These are phyloP conservation scores for Ischnus inquisitorius DNA, from an alignment of 2,888 invertebrate genomes.

Conservation along the genomic window DNA sequence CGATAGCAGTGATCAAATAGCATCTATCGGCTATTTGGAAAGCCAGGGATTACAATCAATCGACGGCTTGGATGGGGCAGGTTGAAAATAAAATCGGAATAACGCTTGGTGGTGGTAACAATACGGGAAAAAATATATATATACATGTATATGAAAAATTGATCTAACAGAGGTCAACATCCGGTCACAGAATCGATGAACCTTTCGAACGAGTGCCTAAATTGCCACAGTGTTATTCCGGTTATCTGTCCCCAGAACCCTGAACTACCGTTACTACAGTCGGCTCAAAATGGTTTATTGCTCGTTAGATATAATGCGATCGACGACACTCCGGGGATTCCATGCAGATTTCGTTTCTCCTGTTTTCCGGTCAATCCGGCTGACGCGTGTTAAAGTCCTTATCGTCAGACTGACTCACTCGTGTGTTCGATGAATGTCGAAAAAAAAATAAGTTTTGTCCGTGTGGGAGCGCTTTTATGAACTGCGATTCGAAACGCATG, in stretches of 20 bases:
- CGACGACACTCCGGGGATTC: conserved; percentile 61
- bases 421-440: conserved; percentile 22
- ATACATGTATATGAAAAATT: conserved; percentile 48
- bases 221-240: conserved; percentile 50
- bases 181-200: conserved; percentile 54
- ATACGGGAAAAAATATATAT: conserved; percentile 41
- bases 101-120: conserved; percentile 16
- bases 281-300: conserved; percentile 63
- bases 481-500: not conserved
- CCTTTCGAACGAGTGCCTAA: conserved; percentile 41
- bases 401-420: conserved; percentile 37
- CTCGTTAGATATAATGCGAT: conserved; percentile 67
- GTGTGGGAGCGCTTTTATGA: not conserved
- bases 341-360: conserved; percentile 51
- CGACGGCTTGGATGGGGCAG: conserved; percentile 37
- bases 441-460: not conserved
- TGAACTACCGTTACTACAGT: conserved; percentile 46
- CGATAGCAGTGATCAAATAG: conserved; percentile 17
- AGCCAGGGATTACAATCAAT: conserved; percentile 60
- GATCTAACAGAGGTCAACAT: conserved; percentile 43
- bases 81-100: conserved; percentile 37
- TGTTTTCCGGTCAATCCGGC: conserved; percentile 28
- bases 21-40: conserved; percentile 44
- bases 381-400: conserved; percentile 50
- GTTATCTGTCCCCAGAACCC: conserved; percentile 57